Base-by-base conservation (phyloP, 2,888 invertebrate species). In the Hypomecis punctinalis region DNA sequence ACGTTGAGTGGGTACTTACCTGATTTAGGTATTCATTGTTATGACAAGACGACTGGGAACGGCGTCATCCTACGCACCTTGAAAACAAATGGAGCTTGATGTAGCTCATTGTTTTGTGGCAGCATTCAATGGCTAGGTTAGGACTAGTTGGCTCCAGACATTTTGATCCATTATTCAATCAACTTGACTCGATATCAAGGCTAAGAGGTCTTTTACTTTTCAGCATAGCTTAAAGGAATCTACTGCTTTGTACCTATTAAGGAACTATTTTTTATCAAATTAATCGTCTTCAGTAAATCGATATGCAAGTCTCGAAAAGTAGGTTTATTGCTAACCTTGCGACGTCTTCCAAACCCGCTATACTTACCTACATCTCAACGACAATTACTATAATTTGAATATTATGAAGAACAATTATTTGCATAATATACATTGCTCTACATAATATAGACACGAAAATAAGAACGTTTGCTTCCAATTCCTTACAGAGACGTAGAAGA, bases 401-500 rank as follows among this genome's bases (percentile, higher is more conserved):
- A 23, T 23, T 23, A 23, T 23, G 23, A 23, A 23, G 23, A 23
- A 23, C 23, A 23, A 23, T 23, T n/a, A n/a, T n/a, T n/a, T 23
- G 23, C 23, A 3, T 23, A 23, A 23, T 23, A 23, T 23, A 23
- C n/a, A n/a, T n/a, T n/a, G n/a, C n/a, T n/a, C n/a, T n/a, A n/a
- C n/a, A n/a, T n/a, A n/a, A 23, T 23, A 23, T 23, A 23, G 23
- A 23, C 1, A 23, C 23, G 23, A 23, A 23, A 2, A 23, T 23
- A 23, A 23, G 23, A 23, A 23, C 23, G 23, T 23, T 23, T 7
- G 6, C 33, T 10, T 6, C 23, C 51, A 39, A 45, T 61, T 37
- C 37, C 33, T 86, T 86, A 59, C 86, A 93, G 93, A 71, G 86
- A 90, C 69, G 80, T 83, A 43, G 89, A 91, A 36, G 91, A 91